Base-by-base conservation (phyloP, 2,113 vertebrate genomes). In the Misgurnus anguillicaudatus region DNA sequence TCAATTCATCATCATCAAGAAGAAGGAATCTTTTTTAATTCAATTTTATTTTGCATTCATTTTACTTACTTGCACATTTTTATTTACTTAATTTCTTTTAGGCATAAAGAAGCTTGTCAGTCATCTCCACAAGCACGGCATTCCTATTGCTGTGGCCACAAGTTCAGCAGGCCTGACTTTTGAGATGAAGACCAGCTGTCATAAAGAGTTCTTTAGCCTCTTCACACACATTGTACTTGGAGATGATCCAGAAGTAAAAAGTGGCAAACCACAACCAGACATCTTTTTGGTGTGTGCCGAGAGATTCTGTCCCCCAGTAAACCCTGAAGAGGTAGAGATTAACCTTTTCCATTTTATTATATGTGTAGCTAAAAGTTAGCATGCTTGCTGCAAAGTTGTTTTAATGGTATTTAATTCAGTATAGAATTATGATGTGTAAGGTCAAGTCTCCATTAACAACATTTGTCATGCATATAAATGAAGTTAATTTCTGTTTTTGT, bases 221-320 rank as follows among this genome's bases (percentile, higher is more conserved):
- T 98, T 98, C 74, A 53, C 90, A 73, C 97, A 98, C 86, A 16
- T 94, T 1, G 94, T 98, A 0, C 66, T 96, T 79, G 97, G 98
- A 13, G 95, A 98, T 0, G 97, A 99, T 82, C 93, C 94, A 0
- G 94, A 96, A 1, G 93, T 98, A 67, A 91, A 88, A 81, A 45
- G 53, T 0, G 87, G 93, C 76, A 98, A 98, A 83, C 98, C 97
- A 0, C 61, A 91, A 0, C 97, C 97, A 0, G 95, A 98, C 89
- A 87, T 90, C 24, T 99, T 98, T 87, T 90, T 98, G 17, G 86
- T 94, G 36, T 96, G 95, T 80, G 96, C 95, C 36, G 79, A 85
- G 36, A 92, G 94, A 57, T 99, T 99, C 89, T 24, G 83, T 0
- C 95, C 95, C 0, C 81, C 94, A 0, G 89, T 92, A 9, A 2